Conservation (phyloP, 2,888 invertebrate species). For the Hesperia comma region DNA sequence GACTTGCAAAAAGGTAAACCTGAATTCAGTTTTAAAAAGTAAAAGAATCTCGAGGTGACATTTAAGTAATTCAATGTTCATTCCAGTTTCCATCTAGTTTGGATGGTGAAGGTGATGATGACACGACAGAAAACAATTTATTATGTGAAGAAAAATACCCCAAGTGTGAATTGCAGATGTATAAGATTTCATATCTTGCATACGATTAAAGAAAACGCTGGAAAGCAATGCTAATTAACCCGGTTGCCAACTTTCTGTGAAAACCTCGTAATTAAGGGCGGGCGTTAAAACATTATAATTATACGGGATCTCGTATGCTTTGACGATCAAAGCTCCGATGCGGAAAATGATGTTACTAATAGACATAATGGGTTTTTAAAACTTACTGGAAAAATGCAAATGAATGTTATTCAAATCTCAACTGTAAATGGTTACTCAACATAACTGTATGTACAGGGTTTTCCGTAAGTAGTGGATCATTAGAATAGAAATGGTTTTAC, state of each 20-base stretch:
- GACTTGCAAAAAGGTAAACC: background rate
- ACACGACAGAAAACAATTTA: slow-evolving; percentile 11
- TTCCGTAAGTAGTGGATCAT: too few species aligned
- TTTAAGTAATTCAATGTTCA: background rate
- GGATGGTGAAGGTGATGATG: slow-evolving; percentile 3
- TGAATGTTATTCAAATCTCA: background rate
- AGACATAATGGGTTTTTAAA: slow-evolving; percentile 10
- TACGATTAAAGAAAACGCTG: slow-evolving; percentile 31
- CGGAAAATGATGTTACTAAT: slow-evolving; percentile 20
- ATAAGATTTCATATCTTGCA: slow-evolving; percentile 28
- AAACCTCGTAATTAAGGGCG: slow-evolving; percentile 42
- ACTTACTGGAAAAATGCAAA: background rate
- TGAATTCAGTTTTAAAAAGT: background rate
- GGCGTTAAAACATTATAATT: slow-evolving; percentile 35
- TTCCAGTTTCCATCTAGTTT: slow-evolving; percentile 5
- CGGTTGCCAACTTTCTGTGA: slow-evolving; percentile 42
- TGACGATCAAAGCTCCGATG: slow-evolving; percentile 33
- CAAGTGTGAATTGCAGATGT: slow-evolving; percentile 21
- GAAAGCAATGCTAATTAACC: slow-evolving; percentile 42
- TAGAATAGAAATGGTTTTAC: too few species aligned
- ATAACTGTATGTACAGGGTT: too few species aligned
- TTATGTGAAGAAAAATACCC: slow-evolving; percentile 17
- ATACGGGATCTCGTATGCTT: slow-evolving; percentile 25
- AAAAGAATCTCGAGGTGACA: slow-evolving; percentile 2
- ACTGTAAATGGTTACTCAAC: too few species aligned